Percentiles rank a stretch among this genome's conserved stretches.
Evolutionary conservation across 2,797 vertebrate species (phyloP).

Genomic region (Octomys mimax): DNA sequence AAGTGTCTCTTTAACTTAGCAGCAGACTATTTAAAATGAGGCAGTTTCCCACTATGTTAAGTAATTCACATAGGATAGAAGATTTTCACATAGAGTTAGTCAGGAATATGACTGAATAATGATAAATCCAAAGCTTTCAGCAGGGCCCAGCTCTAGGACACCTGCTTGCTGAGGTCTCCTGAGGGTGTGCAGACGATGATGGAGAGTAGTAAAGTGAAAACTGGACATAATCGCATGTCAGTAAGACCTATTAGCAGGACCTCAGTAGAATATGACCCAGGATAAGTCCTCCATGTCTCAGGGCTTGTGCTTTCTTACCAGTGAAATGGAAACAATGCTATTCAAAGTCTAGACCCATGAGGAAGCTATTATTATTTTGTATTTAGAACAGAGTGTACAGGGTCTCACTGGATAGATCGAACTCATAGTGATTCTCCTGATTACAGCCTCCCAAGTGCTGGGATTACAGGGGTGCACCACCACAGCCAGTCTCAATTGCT

Average conservation of each 20-base stretch:
- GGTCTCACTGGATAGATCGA: too few relatives aligned
- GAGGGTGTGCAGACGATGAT: not conserved
- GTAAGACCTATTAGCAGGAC: not conserved
- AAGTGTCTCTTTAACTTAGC: slow-evolving; percentile 10
- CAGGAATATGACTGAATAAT: not conserved
- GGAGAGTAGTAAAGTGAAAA: not conserved
- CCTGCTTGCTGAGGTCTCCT: not conserved
- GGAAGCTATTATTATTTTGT: not conserved
- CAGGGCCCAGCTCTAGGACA: not conserved
- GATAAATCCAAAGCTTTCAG: not conserved
- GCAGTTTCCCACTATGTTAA: not conserved
- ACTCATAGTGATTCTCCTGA: too few relatives aligned
- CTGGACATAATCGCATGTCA: not conserved
- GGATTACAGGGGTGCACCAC: too few relatives aligned
- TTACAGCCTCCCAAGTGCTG: too few relatives aligned
- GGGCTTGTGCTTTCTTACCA: not conserved
- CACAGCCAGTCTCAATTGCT: too few relatives aligned
- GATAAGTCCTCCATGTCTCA: not conserved
- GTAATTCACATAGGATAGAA: not conserved
- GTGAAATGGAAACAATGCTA: slow-evolving; percentile 28
- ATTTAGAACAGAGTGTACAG: not conserved
- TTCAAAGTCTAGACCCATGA: not conserved
- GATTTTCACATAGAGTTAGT: not conserved
- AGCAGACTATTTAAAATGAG: not conserved
- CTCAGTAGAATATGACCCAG: not conserved